Base-by-base conservation (phyloP, 2,888 invertebrate genomes). In the Aporophyla lueneburgensis region DNA sequence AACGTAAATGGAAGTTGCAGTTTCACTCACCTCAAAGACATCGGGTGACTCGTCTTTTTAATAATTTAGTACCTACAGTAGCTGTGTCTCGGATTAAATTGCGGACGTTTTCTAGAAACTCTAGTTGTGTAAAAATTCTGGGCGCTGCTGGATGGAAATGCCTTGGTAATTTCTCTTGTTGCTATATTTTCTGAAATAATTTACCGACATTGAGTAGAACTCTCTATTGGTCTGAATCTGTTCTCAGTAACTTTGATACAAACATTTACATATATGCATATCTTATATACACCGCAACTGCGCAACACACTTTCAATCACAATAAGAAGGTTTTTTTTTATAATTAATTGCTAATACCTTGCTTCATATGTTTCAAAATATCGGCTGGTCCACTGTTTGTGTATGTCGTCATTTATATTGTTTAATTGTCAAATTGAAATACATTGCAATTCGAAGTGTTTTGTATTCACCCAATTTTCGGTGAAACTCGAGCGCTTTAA, bases 1-100 rank as follows among this genome's bases (percentile, higher is more conserved):
- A 81, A 73, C 27, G 68, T 66, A 71, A 78, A 75, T 84, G 71
- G 83, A 81, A 78, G 62, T 54, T 74, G 73, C 74, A 86, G 51
- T 83, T 72, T 65, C 66, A 71, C 71, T 78, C 27, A 70, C 71
- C 71, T 70, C 74, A 83, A 82, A 86, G 66, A 72, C 61, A 69
- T 71, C 33, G 21, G n/a, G 65, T 66, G 73, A 63, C 76, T 83
- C 46, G 81, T 77, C 69, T 74, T 80, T 82, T 78, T 67, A 63
- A 66, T 61, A 9, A 27, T 80, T 70, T 66, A 62, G 65, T 67
- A 74, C 63, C 72, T 27, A 61, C 59, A 83, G n/a, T 70, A 78
- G 56, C 78, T 61, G 12, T 51, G 21, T 69, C 9, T 14, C 12
- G 14, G 49, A 51, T 43, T 43, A 70, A 80, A 66, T 70, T 70